These are phyloP conservation scores for Limonius californicus DNA, from an alignment of 1,140 invertebrate genomes.

Conservation along the genomic window DNA sequence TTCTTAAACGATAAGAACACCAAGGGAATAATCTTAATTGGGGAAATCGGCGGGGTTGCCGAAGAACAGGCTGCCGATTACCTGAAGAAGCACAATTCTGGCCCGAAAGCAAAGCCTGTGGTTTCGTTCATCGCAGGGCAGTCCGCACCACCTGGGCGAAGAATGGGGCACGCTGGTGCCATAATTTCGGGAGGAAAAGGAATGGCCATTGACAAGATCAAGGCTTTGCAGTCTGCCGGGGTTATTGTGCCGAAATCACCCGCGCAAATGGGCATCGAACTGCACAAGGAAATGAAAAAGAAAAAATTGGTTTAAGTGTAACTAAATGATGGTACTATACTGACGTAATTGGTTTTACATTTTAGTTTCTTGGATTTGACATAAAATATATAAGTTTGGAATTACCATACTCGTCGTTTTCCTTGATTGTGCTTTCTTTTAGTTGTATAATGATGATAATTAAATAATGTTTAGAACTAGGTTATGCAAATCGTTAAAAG, in stretches of 20 bases:
- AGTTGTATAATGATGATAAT: too few relatives aligned
- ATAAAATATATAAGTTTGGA: too few relatives aligned
- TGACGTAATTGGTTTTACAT: too few relatives aligned
- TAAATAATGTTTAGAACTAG: too few relatives aligned
- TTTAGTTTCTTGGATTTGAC: too few relatives aligned
- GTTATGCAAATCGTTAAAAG: too few relatives aligned
- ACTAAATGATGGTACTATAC: too few relatives aligned
- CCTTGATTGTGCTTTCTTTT: too few relatives aligned
- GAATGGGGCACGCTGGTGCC: constrained; percentile 99
- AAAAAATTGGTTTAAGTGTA: constrained; percentile 14
- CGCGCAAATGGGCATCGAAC: constrained; percentile 88
- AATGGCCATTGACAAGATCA: constrained; percentile 94
- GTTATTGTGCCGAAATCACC: constrained; percentile 93
- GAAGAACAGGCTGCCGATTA: constrained; percentile 96
- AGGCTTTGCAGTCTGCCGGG: constrained; percentile 85
- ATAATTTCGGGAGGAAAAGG: constrained; percentile 98
- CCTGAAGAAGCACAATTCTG: constrained; percentile 86
- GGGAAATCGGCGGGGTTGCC: constrained; percentile 96
- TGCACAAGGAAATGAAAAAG: constrained; percentile 73
- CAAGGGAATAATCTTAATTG: constrained; percentile 97
- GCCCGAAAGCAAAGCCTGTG: constrained; percentile 88
- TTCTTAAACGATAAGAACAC: constrained; percentile 91
- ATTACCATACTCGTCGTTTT: too few relatives aligned
- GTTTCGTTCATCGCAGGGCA: constrained; percentile 97
- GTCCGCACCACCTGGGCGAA: constrained; percentile 91